Conservation (phyloP, 1,140 invertebrate genomes). For the Sinella curviseta region DNA sequence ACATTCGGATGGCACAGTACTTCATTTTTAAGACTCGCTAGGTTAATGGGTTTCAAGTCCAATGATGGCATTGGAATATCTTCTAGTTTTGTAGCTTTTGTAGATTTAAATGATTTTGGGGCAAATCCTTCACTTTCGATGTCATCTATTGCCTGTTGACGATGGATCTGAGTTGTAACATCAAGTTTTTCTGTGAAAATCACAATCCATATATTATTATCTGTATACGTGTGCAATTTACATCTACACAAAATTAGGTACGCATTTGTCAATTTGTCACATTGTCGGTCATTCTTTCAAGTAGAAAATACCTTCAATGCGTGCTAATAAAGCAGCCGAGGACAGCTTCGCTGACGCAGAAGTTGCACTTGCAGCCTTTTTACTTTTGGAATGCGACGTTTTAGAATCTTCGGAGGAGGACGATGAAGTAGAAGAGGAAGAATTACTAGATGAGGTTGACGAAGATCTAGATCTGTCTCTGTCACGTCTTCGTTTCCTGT, state of each 20-base stretch:
- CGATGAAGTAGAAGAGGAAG: conserved; percentile 11
- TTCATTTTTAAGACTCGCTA: conserved; percentile 41
- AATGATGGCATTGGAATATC: conserved; percentile 42
- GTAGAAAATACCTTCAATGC: conserved; percentile 44
- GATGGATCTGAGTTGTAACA: conserved; percentile 31
- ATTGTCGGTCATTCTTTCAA: neutral
- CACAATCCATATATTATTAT: conserved; percentile 29
- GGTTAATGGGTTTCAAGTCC: conserved; percentile 43
- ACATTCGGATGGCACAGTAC: conserved; percentile 44
- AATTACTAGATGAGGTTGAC: neutral
- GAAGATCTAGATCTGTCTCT: neutral
- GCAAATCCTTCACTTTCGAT: conserved; percentile 45
- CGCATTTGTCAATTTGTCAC: neutral
- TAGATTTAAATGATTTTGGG: conserved; percentile 40
- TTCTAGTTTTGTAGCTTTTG: conserved; percentile 21
- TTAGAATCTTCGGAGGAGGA: conserved; percentile 8
- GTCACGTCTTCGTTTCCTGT: conserved; percentile 10
- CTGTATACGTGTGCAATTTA: no score
- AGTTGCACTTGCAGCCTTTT: neutral
- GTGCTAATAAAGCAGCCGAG: conserved; percentile 25
- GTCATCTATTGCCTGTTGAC: conserved; percentile 42
- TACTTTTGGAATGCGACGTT: neutral
- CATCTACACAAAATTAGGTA: neutral
- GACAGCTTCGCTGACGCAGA: conserved; percentile 12
- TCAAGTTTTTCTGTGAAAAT: conserved; percentile 27